Evolutionary conservation across 2,797 vertebrate species (phyloP), one percentile per base, ranked within the genome.

Genomic region (Menidia menidia): DNA sequence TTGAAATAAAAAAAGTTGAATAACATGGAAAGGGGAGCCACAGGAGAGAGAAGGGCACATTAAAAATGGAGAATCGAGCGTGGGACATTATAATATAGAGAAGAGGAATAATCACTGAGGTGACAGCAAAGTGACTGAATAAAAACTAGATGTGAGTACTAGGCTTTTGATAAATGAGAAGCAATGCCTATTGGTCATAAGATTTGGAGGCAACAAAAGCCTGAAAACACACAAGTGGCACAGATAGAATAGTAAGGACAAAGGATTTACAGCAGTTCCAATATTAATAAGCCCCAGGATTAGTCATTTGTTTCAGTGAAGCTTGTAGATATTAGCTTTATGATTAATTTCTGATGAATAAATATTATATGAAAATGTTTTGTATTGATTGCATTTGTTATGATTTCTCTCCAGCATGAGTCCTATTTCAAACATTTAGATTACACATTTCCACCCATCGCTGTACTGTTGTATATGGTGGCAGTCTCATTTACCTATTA

Each of bases 301-400:
- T 80, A 68, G 63, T 73, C 84, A 86, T 86, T 84, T 85, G 71
- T 75, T 72, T 82, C 77, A 73, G 60, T 44, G 31, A 75, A 74
- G 65, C 56, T 62, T 63, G 52, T 57, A 44, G 73, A 75, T 86
- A 82, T 74, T 62, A 68, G 68, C 54, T 80, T 76, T 62, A 84
- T 79, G 68, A 64, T 31, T 25, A 25, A 1, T 64, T 25, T 57
- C 30, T 41, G 13, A 52, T 45, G 60, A 54, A 45, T 70, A 63
- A 72, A 77, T 78, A 60, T 71, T 64, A 61, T 10, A 47, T 57
- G 58, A 60, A 62, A 82, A 51, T 48, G 16, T 15, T 55, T 51
- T 55, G 12, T 73, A 68, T 42, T 33, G 16, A 57, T 70, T 48
- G 32, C 16, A 60, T 56, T 64, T 44, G 25, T 67, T 19, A 68